Evolutionary conservation across 1,140 invertebrate species (phyloP), one percentile per base, ranked within the genome.

Genomic region (Orius insidiosus): DNA sequence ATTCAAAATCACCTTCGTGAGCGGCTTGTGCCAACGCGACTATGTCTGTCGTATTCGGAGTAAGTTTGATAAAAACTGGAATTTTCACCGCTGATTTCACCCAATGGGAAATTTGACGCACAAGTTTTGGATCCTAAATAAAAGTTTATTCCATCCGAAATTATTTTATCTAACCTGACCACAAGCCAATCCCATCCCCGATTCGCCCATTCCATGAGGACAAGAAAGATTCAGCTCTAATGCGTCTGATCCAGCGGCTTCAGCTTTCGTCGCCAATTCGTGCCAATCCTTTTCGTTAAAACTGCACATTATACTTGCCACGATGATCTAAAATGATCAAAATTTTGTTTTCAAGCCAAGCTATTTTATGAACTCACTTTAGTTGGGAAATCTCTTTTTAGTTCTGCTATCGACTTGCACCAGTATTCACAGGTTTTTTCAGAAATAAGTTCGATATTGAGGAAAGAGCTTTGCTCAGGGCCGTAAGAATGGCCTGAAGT

Each of bases 401-500:
- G 63, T 60, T 98, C 94, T 2, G 58, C 70, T 24, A 98, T 78
- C 55, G 85, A 87, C 46, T 74, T 64, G 45, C 85, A 79, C 95
- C 95, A 98, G 61, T 97, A 98, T 1, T 75, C 80, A 35, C 75
- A 76, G 7, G 82, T 82, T 64, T 98, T 98, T 66, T 98, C 95
- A 8, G 92, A 97, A 60, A 98, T 96, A 1, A 98, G 66, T 66
- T 98, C 95, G 52, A 98, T 98, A 59, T 98, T 98, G 0, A 98
- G 65, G 63, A 97, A 98, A 4, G 88, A 79, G 2, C 85, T 78
- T 67, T 97, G 93, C 39, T 87, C 86, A 0, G 95, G 95, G 0
- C 94, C 94, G 62, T 76, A 98, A 55, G 76, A 68, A 52, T 94
- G 79, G 11, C 94, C 83, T 2, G 88, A 88, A 0, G 92, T 96